Conservation (phyloP, 2,113 vertebrate species). For the Notechis scutatus region DNA sequence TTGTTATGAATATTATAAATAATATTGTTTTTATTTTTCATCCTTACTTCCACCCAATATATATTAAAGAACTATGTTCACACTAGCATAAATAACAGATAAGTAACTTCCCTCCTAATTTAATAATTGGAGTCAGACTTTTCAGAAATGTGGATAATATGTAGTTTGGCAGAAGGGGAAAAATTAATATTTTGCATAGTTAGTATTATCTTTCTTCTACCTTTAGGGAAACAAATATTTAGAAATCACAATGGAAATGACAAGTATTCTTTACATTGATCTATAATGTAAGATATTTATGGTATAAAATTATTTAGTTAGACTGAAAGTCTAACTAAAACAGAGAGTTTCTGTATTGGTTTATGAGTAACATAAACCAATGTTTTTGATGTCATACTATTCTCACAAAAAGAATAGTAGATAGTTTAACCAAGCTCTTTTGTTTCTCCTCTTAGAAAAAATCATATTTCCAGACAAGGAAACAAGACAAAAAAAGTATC, state of each 20-base stretch:
- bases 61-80: background rate
- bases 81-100: background rate
- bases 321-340: conserved; percentile 29
- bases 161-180: conserved; percentile 39
- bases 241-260: conserved; percentile 41
- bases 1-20: background rate
- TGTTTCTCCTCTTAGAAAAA: background rate
- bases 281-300: conserved; percentile 51
- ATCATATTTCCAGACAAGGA: conserved; percentile 40
- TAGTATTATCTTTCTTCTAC: conserved; percentile 55
- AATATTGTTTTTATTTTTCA: background rate
- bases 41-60: background rate
- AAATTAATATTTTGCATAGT: conserved; percentile 38
- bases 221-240: conserved; percentile 52
- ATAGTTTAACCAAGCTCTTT: conserved; percentile 20
- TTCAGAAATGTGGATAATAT: conserved; percentile 12
- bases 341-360: conserved; percentile 25
- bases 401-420: conserved; percentile 24
- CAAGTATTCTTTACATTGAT: conserved; percentile 34
- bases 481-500: conserved; percentile 28
- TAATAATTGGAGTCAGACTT: conserved; percentile 1
- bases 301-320: conserved; percentile 43
- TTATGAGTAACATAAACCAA: conserved; percentile 13
- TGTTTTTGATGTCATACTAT: no score
- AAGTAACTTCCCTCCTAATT: conserved; percentile 28